Evolutionary conservation across 1,140 invertebrate species (phyloP).

Genomic region (Apocrypta bakeri): DNA sequence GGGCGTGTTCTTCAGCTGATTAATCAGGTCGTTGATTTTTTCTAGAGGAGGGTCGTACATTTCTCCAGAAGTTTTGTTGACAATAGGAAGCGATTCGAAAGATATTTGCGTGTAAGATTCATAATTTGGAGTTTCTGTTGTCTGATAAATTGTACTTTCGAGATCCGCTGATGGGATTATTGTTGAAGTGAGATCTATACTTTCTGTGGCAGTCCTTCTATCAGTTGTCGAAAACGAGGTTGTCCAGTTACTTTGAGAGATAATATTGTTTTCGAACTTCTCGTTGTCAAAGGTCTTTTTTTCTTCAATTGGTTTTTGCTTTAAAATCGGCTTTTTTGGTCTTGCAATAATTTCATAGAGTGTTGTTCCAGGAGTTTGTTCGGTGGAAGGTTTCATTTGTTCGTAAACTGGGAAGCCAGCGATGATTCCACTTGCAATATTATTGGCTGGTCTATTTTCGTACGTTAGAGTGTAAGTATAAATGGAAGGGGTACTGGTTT

Average conservation of each 20-base stretch:
- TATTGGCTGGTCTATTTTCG: constrained; percentile 54
- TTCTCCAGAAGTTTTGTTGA: constrained; percentile 8
- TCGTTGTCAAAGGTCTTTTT: constrained; percentile 8
- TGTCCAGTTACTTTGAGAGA: constrained; percentile 34
- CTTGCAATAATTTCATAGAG: constrained; percentile 7
- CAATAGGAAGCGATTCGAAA: constrained; percentile 20
- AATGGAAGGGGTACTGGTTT: constrained; percentile 45
- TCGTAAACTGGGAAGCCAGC: constrained; percentile 58
- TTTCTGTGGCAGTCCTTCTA: neutral
- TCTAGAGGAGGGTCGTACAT: constrained; percentile 41
- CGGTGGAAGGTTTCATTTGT: constrained; percentile 18
- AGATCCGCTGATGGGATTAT: neutral
- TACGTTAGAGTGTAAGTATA: constrained; percentile 55
- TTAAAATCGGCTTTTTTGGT: neutral
- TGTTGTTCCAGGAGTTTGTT: neutral
- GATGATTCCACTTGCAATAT: constrained; percentile 65
- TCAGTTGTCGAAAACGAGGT: constrained; percentile 9
- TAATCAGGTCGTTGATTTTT: constrained; percentile 44
- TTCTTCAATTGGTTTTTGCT: neutral
- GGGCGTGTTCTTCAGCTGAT: constrained; percentile 28
- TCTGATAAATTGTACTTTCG: constrained; percentile 15
- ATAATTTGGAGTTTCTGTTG: neutral
- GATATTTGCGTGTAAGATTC: constrained; percentile 32
- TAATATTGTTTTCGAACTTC: neutral
- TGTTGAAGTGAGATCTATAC: constrained; percentile 6